phyloP scores from a whole-genome alignment of 2,888 invertebrate genomes.

The Yponomeuta cagnagella region DNA sequence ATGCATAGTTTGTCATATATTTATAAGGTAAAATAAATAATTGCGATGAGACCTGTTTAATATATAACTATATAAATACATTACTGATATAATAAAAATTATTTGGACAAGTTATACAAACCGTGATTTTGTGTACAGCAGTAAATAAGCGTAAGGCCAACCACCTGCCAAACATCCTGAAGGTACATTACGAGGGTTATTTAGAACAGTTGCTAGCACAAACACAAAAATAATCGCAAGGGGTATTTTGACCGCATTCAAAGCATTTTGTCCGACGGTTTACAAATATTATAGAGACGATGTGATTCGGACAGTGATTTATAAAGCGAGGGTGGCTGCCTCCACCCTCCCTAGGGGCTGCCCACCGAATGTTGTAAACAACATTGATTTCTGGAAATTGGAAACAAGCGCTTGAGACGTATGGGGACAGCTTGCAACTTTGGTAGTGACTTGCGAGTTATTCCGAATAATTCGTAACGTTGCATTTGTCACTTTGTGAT shows the following conservation, averaged over 20 bases:
- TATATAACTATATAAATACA: no score
- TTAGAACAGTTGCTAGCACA: not conserved
- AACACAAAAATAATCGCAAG: not conserved
- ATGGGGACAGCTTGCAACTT: conserved; percentile 1
- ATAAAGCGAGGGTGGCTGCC: conserved; percentile 63
- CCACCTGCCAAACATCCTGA: not conserved
- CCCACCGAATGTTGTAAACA: conserved; percentile 26
- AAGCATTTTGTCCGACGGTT: conserved; percentile 50
- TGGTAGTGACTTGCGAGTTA: no score
- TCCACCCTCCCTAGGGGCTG: conserved; percentile 56
- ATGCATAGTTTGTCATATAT: no score
- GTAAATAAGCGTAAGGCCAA: no score
- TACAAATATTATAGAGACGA: conserved; percentile 68
- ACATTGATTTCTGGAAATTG: conserved; percentile 67
- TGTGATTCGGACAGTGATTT: conserved; percentile 73
- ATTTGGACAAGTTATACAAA: no score
- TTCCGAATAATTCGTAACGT: no score
- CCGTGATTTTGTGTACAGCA: no score
- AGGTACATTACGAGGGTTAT: not conserved
- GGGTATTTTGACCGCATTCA: conserved; percentile 28
- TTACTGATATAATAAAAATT: no score
- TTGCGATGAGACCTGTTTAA: no score
- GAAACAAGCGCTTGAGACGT: not conserved
- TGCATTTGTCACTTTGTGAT: no score
- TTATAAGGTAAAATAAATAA: no score